Base-by-base conservation (phyloP, 2,888 invertebrate species). In the Dryomyza anilis region DNA sequence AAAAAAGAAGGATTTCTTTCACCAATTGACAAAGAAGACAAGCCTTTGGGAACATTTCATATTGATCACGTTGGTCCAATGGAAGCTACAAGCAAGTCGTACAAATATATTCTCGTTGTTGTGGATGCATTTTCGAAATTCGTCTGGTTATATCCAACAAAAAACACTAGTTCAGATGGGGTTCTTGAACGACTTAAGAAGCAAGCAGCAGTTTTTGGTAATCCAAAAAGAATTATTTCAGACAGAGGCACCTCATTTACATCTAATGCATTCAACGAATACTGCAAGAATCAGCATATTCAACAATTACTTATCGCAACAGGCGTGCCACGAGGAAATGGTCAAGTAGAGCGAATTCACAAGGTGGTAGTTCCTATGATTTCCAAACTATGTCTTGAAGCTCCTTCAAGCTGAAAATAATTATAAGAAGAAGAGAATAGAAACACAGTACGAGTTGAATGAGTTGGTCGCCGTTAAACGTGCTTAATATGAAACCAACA, bases 51-150 rank as follows among this genome's bases (percentile, higher is more conserved):
- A 7, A 63, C 64, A 7, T 66, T 50, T 14, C 67, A 69, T 36
- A 21, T 69, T 10, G 64, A 64, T 45, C 81, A 82, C 46, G 30
- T 82, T 3, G 79, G 80, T 1, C 60, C 64, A 16, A 67, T 64
- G 67, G 56, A 64, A 14, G 39, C 50, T 12, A 55, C 55, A 6
- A 8, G 30, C 7, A 55, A 55, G 30, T n/a, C 29, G n/a, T 67
- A 68, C n/a, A 60, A 61, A 39, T 50, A 68, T 25, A 62, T 69
- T 33, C 23, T 66, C 2, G 67, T 65, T 3, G 63, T 80, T 0
- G 64, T 68, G 0, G 79, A 80, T 67, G 76, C 66, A 0, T 81
- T 77, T 48, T 76, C 77, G 0, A 81, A 80, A 53, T 79, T 78
- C 68, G 69, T 72, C 0, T 81, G 80, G 79, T 23, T 80, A 1